These are phyloP conservation scores for Ariolimax columbianus DNA, from an alignment of 2,888 invertebrate genomes.

Conservation along the genomic window DNA sequence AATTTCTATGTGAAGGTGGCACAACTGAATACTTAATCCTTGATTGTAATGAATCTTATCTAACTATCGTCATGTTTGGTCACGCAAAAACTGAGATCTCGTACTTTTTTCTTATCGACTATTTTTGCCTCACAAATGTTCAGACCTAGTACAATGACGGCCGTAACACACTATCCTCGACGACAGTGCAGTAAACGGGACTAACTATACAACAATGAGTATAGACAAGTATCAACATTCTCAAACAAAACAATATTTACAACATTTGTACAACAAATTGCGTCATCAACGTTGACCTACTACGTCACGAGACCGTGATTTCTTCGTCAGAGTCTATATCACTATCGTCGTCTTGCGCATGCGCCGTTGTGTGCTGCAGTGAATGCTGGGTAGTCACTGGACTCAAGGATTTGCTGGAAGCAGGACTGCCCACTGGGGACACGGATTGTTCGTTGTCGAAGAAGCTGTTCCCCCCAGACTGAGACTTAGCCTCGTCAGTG, in stretches of 20 bases:
- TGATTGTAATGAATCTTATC: no score
- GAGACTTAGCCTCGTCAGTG: constrained; percentile 55
- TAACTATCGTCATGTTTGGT: no score
- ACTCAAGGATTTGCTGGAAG: constrained; percentile 48
- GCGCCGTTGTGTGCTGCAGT: constrained; percentile 32
- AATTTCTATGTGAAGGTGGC: no score
- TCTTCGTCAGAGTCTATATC: constrained; percentile 71
- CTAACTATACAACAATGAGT: background rate
- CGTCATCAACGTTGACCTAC: background rate
- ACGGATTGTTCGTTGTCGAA: constrained; percentile 52
- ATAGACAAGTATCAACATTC: constrained; percentile 3
- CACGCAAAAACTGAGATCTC: no score
- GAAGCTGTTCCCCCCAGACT: constrained; percentile 50
- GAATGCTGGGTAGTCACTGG: constrained; percentile 37
- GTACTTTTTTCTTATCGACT: no score
- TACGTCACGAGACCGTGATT: constrained; percentile 68
- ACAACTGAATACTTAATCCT: no score
- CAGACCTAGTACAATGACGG: no score
- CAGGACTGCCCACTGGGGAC: constrained; percentile 54
- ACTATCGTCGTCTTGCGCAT: constrained; percentile 54
- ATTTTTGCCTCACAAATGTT: no score
- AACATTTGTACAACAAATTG: constrained; percentile 13
- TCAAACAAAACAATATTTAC: constrained; percentile 7
- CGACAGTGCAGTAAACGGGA: no score
- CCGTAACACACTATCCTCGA: no score